phyloP scores from a whole-genome alignment of 2,797 vertebrate genomes.

The Hoplostethus atlanticus region DNA sequence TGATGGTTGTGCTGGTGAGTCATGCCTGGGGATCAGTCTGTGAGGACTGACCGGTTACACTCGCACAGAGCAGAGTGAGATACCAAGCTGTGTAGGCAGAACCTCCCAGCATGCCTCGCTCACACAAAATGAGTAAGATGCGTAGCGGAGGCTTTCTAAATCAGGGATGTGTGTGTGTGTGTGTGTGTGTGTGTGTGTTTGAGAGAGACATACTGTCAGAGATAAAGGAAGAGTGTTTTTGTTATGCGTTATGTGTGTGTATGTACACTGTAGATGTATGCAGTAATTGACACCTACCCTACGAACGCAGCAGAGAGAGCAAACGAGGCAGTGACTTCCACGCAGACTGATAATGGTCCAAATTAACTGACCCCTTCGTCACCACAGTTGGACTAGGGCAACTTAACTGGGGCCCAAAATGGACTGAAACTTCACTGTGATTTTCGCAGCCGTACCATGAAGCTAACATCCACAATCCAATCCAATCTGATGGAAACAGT shows the following conservation, averaged over 20 bases:
- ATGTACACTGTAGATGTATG: too few species aligned
- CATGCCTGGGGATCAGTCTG: constrained; percentile 44
- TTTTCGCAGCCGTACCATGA: not conserved
- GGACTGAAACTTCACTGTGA: not conserved
- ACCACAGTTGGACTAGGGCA: not conserved
- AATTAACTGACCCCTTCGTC: not conserved
- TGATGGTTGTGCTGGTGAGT: constrained; percentile 32
- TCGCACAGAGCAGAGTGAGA: constrained; percentile 31
- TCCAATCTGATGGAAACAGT: not conserved
- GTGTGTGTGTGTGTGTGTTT: constrained; percentile 12
- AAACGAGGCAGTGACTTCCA: not conserved
- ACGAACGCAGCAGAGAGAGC: too few species aligned
- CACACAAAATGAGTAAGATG: constrained; percentile 28
- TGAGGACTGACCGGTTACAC: constrained; percentile 45
- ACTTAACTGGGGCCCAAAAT: not conserved
- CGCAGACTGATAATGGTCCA: not conserved
- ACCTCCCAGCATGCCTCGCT: constrained; percentile 37
- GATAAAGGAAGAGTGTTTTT: not conserved
- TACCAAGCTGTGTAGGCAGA: constrained; percentile 53
- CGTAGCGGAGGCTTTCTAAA: constrained; percentile 9
- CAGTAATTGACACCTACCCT: too few species aligned
- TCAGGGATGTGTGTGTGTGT: not conserved
- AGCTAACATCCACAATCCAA: not conserved
- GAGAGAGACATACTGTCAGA: not conserved
- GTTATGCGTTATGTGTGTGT: too few species aligned